Evolutionary conservation across 2,113 vertebrate genomes (phyloP), one percentile per base, ranked within the genome.

Genomic region (Plestiodon gilberti): DNA sequence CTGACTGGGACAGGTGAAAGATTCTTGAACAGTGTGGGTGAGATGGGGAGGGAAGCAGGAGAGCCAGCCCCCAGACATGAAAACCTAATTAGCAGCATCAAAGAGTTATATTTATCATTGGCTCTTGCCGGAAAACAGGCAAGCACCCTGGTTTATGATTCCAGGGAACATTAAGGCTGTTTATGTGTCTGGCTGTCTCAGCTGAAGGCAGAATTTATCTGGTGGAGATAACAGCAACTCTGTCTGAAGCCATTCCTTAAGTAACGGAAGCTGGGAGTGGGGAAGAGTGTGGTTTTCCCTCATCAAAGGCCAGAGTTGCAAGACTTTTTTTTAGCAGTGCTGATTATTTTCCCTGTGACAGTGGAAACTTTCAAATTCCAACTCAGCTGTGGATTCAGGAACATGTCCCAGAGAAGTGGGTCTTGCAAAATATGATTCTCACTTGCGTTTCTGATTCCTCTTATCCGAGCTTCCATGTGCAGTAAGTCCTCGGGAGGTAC

Each of bases 31-130:
- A 2, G 73, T 5, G 17, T 84, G 91, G 88, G 85, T 90, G 88
- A 88, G 82, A 86, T 79, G 75, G 88, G 69, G 80, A 2, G 77
- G 89, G 23, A 92, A 88, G 84, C 71, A 67, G 80, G 52, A 61
- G 74, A 87, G 83, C 87, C 74, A 82, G 81, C 84, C 86, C 57
- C 73, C 79, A 86, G 89, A 71, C 85, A 90, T n/a, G 76, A 43
- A 52, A 90, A 92, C 78, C 87, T 90, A 91, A 94, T 93, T 91
- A 93, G 90, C 92, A 78, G 90, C 85, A 85, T 81, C 87, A 83
- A 88, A 87, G 30, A 82, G 87, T 83, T 92, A 75, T 85, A 84
- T 90, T 90, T 93, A 89, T 90, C 89, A 28, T 52, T 69, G 3
- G 11, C 13, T 85, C 43, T 82, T 82, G 82, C 23, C 78, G 86